phyloP scores from a whole-genome alignment of 2,113 vertebrate genomes.

The Scytalopus superciliaris region DNA sequence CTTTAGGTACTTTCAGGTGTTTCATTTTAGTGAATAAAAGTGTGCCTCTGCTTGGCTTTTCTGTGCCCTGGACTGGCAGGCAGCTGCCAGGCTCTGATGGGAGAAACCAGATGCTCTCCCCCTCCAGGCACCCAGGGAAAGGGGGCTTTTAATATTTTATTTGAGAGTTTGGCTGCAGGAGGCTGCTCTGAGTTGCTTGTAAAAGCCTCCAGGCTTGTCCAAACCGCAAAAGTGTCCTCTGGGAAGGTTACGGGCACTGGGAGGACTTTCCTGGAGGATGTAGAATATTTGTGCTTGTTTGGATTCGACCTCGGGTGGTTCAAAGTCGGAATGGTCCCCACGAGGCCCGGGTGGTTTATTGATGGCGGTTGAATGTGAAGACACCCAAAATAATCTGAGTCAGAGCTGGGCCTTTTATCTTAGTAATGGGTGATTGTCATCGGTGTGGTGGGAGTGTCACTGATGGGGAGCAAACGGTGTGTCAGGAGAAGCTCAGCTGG shows the following conservation, averaged over 20 bases:
- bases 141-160: not conserved
- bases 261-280: slow-evolving; percentile 22
- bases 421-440: not conserved
- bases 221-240: not conserved
- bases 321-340: not conserved
- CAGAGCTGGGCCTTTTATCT: slow-evolving; percentile 7
- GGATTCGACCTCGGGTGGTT: not conserved
- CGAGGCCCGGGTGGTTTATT: not conserved
- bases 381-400: not conserved
- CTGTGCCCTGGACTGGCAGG: not conserved
- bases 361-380: not conserved
- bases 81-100: not conserved
- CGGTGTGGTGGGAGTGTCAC: not conserved
- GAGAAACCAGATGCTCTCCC: not conserved
- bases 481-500: not conserved
- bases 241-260: not conserved
- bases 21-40: not conserved
- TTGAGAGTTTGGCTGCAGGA: not conserved
- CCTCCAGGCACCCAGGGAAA: not conserved
- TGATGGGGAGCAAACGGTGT: not conserved
- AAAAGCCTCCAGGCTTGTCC: not conserved
- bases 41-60: not conserved
- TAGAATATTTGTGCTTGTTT: not conserved
- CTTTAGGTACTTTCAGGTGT: not conserved
- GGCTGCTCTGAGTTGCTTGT: not conserved